Percentiles rank a stretch among this genome's conserved stretches.
Evolutionary conservation across 2,888 invertebrate species (phyloP).

Genomic region (Drosophila austrosaltans): DNA sequence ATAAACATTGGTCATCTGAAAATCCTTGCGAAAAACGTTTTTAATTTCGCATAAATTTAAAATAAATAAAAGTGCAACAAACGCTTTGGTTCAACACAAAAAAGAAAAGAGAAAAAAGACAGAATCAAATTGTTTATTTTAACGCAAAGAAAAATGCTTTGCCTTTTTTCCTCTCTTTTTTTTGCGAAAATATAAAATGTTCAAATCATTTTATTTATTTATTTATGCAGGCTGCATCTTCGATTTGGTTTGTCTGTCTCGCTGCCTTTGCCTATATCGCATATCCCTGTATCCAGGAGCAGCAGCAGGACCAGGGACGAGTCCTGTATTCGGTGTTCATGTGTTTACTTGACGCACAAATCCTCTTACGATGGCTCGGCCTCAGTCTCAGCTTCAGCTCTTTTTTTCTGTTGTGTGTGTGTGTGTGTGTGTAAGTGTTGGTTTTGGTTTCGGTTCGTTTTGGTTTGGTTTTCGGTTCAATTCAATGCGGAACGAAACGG

Average conservation of each 20-base stretch:
- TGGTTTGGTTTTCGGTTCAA: constrained; percentile 56
- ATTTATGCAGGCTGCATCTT: constrained; percentile 77
- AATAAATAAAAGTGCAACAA: constrained; percentile 65
- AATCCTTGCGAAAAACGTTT: constrained; percentile 73
- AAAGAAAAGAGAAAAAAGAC: constrained; percentile 38
- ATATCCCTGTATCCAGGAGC: constrained; percentile 17
- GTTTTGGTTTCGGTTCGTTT: constrained; percentile 34
- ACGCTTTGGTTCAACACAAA: constrained; percentile 33
- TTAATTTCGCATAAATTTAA: constrained; percentile 78
- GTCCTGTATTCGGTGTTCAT: constrained; percentile 45
- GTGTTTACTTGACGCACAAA: constrained; percentile 78
- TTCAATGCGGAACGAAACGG: constrained; percentile 67
- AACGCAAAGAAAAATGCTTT: constrained; percentile 73
- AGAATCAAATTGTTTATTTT: constrained; percentile 67
- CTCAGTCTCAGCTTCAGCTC: constrained; percentile 43
- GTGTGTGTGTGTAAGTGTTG: constrained; percentile 1
- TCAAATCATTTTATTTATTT: constrained; percentile 79
- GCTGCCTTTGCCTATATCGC: constrained; percentile 25
- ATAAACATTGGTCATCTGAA: constrained; percentile 58
- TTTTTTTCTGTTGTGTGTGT: constrained; percentile 18
- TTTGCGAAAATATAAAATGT: constrained; percentile 69
- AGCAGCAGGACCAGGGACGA: constrained; percentile 15
- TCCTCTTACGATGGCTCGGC: constrained; percentile 68
- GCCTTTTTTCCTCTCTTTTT: constrained; percentile 43
- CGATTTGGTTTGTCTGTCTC: constrained; percentile 50